These are phyloP conservation scores for Equus przewalskii DNA, from an alignment of 2,113 vertebrate species.

Conservation along the genomic window DNA sequence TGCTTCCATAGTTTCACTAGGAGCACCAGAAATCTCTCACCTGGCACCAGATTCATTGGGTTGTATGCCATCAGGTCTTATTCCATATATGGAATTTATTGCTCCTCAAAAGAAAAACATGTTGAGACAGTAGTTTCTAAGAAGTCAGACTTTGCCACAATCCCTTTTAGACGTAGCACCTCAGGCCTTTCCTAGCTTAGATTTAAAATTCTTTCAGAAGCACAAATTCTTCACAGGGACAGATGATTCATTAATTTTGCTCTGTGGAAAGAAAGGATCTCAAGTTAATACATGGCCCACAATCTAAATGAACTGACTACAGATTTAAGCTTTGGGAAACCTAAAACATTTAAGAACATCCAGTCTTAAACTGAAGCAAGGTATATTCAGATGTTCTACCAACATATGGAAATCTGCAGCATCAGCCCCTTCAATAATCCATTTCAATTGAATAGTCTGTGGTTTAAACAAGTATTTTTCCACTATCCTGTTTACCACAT, in stretches of 20 bases:
- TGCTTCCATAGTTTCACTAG: neutral
- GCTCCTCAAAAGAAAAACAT: slow-evolving; percentile 55
- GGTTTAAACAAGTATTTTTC: slow-evolving; percentile 66
- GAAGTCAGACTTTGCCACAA: slow-evolving; percentile 55
- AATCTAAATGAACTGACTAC: slow-evolving; percentile 52
- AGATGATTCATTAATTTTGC: slow-evolving; percentile 68
- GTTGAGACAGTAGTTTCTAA: slow-evolving; percentile 71
- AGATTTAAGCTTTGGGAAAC: slow-evolving; percentile 60
- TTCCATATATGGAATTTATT: slow-evolving; percentile 49
- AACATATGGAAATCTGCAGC: slow-evolving; percentile 28
- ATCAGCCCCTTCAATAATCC: neutral
- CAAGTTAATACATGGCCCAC: slow-evolving; percentile 2
- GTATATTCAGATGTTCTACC: slow-evolving; percentile 61
- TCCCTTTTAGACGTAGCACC: slow-evolving; percentile 20
- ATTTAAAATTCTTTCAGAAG: slow-evolving; percentile 69
- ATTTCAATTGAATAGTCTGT: slow-evolving; percentile 47
- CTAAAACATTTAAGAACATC: slow-evolving; percentile 54
- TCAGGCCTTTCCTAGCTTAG: slow-evolving; percentile 53
- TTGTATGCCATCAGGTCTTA: neutral
- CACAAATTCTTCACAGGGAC: slow-evolving; percentile 44
- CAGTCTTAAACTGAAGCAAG: slow-evolving; percentile 39
- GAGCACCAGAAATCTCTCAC: neutral
- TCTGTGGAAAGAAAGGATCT: slow-evolving; percentile 59
- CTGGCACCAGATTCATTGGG: neutral
- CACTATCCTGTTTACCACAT: slow-evolving; percentile 38